Conservation (phyloP, 2,797 vertebrate genomes). For the Sparus aurata region DNA sequence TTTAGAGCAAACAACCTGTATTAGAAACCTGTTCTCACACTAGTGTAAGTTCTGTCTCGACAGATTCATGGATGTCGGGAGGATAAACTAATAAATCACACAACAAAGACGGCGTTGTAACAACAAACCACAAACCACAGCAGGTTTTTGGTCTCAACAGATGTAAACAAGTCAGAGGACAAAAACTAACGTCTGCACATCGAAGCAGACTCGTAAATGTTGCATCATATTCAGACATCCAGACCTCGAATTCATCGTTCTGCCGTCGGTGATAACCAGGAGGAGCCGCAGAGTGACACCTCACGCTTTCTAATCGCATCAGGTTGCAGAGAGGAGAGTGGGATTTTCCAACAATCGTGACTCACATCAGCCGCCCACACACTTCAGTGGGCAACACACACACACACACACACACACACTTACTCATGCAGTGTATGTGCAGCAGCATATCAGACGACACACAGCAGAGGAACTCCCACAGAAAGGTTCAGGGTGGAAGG, state of each 20-base stretch:
- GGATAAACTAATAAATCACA: too few relatives aligned
- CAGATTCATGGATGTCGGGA: too few relatives aligned
- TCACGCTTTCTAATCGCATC: slow-evolving; percentile 34
- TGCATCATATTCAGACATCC: too few relatives aligned
- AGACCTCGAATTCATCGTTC: too few relatives aligned
- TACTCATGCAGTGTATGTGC: background rate
- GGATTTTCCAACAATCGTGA: slow-evolving; percentile 54
- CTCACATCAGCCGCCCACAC: slow-evolving; percentile 40
- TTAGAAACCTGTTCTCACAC: too few relatives aligned
- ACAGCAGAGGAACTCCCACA: background rate
- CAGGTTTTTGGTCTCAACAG: too few relatives aligned
- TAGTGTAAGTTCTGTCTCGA: too few relatives aligned
- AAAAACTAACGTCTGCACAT: background rate
- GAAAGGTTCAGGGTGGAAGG: background rate
- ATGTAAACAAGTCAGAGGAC: background rate
- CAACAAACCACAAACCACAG: too few relatives aligned
- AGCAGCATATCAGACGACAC: slow-evolving; percentile 5
- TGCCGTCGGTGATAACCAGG: background rate
- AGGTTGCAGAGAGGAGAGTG: slow-evolving; percentile 26
- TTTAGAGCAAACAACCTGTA: too few relatives aligned
- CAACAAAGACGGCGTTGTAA: too few relatives aligned
- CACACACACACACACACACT: slow-evolving; percentile 1
- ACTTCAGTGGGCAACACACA: background rate
- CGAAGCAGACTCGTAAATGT: background rate
- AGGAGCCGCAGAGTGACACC: slow-evolving; percentile 46